Base-by-base conservation (phyloP, 2,113 vertebrate species). In the Rhea americana region DNA sequence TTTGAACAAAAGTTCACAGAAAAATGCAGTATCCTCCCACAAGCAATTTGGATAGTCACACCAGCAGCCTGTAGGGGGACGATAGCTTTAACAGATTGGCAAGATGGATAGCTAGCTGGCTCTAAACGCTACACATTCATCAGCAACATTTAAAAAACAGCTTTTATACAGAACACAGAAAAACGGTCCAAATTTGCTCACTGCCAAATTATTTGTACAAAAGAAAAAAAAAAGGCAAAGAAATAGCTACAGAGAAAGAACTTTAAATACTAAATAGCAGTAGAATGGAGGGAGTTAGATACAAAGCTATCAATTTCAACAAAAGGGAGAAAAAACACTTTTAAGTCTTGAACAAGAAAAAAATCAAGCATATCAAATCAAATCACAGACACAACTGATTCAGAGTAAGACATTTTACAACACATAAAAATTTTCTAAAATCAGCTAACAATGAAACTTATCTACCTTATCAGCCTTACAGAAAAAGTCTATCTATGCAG, bases 111-210 rank as follows among this genome's bases (percentile, higher is more conserved):
- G 62, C 90, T 94, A 81, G 62, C 90, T 94, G 91, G 93, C 91
- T 72, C 74, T 39, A 48, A 94, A 65, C 47, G 39, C 83, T 50
- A 79, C 62, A 83, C 22, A 82, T 63, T 68, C 88, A 93, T 86
- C 91, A 86, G 90, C 50, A 93, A 90, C 90, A 79, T 93, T 94
- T 91, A 35, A 90, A 91, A 95, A 89, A 1, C 70, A 70, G 85
- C 48, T 93, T 94, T 93, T 53, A 50, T 20, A 62, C 7, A 37
- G 68, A 93, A 75, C 65, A 81, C 0, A 0, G 68, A 66, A 90
- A 85, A 84, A 73, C 3, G 19, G 39, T 84, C 93, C 85, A 86
- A 53, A 75, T 79, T 61, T 86, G 8, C 70, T 66, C 56, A 18
- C 48, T 94, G 94, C 90, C 85, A 94, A 91, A 91, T 88, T 66